Evolutionary conservation across 2,113 vertebrate genomes (phyloP).

Genomic region (Cathartes aura): DNA sequence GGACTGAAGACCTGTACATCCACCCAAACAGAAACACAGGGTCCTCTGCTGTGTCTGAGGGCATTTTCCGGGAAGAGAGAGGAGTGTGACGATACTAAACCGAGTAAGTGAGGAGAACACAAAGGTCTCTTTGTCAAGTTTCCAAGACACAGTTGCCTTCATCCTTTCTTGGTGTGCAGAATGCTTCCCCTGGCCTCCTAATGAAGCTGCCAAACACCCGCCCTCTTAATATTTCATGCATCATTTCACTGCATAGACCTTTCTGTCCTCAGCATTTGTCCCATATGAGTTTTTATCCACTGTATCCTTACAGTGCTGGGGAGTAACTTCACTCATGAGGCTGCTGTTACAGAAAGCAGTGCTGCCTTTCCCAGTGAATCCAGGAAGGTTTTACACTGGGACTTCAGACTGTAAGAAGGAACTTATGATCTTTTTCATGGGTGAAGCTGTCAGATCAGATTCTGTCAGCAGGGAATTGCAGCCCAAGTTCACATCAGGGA

Average conservation of each 20-base stretch:
- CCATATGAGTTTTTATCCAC: background rate
- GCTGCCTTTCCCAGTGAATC: background rate
- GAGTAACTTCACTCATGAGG: background rate
- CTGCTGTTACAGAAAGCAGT: background rate
- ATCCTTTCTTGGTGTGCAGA: constrained; percentile 33
- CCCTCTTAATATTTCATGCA: constrained; percentile 20
- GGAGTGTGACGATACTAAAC: background rate
- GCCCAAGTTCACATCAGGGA: background rate
- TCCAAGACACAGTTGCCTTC: constrained; percentile 54
- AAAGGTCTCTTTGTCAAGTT: constrained; percentile 47
- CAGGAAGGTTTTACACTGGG: background rate
- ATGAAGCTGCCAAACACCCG: constrained; percentile 9
- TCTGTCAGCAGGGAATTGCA: background rate
- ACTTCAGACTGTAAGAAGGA: background rate
- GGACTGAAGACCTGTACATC: background rate
- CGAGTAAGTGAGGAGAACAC: constrained; percentile 22
- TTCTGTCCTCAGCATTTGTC: background rate
- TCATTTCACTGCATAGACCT: background rate
- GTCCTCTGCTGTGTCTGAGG: background rate
- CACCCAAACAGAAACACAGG: constrained; percentile 14
- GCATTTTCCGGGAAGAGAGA: constrained; percentile 8
- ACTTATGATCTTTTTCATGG: background rate
- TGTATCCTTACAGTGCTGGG: background rate
- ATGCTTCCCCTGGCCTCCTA: constrained; percentile 19
- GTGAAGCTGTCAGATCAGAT: background rate